Conservation (phyloP, 2,113 vertebrate genomes). For the Pluvianellus socialis region DNA sequence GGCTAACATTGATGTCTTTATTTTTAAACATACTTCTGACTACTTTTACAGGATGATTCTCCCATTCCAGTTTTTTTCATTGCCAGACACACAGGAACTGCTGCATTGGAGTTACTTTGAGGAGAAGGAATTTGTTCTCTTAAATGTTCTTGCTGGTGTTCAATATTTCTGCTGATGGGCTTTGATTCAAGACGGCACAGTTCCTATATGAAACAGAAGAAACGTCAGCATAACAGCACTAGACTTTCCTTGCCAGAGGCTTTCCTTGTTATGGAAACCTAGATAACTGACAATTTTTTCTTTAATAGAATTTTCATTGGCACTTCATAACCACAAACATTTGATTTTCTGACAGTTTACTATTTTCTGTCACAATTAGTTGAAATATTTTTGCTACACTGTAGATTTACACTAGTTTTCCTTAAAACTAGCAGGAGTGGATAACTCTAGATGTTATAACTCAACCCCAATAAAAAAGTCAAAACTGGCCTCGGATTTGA, state of each 20-base stretch:
- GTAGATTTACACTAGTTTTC: neutral
- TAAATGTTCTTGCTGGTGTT: constrained; percentile 68
- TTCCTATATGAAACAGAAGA: constrained; percentile 73
- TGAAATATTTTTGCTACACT: neutral
- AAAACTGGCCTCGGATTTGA: neutral
- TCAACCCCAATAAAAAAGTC: neutral
- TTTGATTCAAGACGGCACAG: constrained; percentile 81
- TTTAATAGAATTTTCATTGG: neutral
- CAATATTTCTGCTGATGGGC: constrained; percentile 58
- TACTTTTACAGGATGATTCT: constrained; percentile 75
- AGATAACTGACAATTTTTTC: neutral
- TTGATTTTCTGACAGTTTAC: neutral
- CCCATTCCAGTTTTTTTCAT: constrained; percentile 62
- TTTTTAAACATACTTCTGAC: constrained; percentile 69
- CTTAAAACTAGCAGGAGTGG: neutral
- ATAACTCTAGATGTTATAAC: neutral
- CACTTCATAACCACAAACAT: neutral
- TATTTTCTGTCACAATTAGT: neutral
- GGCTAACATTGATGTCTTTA: neutral
- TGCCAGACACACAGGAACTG: constrained; percentile 5
- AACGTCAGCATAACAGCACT: neutral
- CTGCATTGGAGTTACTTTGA: constrained; percentile 55
- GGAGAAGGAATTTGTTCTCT: constrained; percentile 70
- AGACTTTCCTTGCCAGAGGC: neutral
- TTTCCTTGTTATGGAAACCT: neutral